Base-by-base conservation (phyloP, 2,113 vertebrate genomes). In the Tetrax tetrax region DNA sequence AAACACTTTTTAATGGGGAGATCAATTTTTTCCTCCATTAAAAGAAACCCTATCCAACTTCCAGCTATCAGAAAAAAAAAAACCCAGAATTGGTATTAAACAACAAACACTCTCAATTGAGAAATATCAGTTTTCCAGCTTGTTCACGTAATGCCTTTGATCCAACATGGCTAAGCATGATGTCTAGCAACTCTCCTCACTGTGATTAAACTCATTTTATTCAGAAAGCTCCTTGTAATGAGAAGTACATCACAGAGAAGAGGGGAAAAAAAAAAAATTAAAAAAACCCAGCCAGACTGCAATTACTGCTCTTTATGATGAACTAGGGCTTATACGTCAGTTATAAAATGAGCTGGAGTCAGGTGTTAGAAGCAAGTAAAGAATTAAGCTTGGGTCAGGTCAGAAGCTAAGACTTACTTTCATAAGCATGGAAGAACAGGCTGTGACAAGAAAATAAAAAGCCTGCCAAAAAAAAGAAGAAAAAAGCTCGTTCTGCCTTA, bases 141-240 rank as follows among this genome's bases (percentile, higher is more conserved):
- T 84, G 65, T 47, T 76, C 79, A 84, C 6, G 0, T 48, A 92
- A 63, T 63, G 69, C 41, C 45, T 93, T 64, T 92, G 68, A 90
- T 90, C 43, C 69, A 83, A 68, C 35, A 79, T 9, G 15, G 81
- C 57, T 69, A 79, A 83, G 47, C 38, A 83, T 17, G 41, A 57
- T 54, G 65, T 94, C 92, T 69, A 89, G 38, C 68, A 89, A 65
- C 53, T 70, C 78, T 71, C 65, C 72, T 66, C 80, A 71, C 51
- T 22, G 64, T 56, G 29, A 88, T 59, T 66, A 90, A 86, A 75
- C 53, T 95, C 56, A 77, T 90, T 96, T 88, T 91, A 91, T 86
- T 93, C 53, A 91, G 71, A 91, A 83, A 91, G 54, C 31, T 69
- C 51, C 64, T 53, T 83, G 16, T 78, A 75, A 92, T 47, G 59